A percentile compares a stretch with the other conserved stretches of the same genome.
Evolutionary conservation across 2,797 vertebrate genomes (phyloP).

Genomic region (Bovichtus variegatus): DNA sequence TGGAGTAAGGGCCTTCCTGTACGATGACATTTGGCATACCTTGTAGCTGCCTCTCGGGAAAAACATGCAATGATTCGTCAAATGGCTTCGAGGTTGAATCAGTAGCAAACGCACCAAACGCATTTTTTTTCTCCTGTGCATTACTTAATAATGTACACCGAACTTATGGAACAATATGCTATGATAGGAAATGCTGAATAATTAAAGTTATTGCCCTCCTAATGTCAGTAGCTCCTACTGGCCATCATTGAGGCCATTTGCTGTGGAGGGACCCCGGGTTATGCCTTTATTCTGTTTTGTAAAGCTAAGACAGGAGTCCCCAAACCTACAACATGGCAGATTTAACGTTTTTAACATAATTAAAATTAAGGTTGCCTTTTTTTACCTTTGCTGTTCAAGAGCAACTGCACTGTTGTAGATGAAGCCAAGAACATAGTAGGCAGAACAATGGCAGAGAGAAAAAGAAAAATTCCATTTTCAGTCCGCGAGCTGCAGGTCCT

Average conservation of each 20-base stretch:
- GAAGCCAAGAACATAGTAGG: not conserved
- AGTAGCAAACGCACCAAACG: conserved; percentile 47
- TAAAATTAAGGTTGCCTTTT: conserved; percentile 8
- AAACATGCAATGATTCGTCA: conserved; percentile 54
- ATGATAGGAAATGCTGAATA: conserved; percentile 63
- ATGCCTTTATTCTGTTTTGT: conserved; percentile 36
- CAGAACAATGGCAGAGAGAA: too few relatives aligned
- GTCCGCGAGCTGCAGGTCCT: too few relatives aligned
- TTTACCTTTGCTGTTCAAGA: conserved; percentile 5
- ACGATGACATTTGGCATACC: conserved; percentile 60
- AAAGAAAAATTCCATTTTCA: too few relatives aligned
- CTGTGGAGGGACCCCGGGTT: conserved; percentile 25
- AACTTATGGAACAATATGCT: conserved; percentile 54
- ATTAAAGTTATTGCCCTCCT: conserved; percentile 67
- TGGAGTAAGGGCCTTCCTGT: conserved; percentile 34
- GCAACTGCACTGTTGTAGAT: not conserved
- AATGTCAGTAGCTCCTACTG: conserved; percentile 40
- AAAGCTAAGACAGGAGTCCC: conserved; percentile 25
- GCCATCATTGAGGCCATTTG: conserved; percentile 45
- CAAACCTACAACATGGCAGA: not conserved
- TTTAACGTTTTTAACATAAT: conserved; percentile 34
- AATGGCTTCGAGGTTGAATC: conserved; percentile 53
- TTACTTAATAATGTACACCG: conserved; percentile 60
- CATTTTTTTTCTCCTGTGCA: conserved; percentile 13
- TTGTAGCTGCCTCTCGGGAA: conserved; percentile 55